Conservation (phyloP, 2,113 vertebrate genomes). For the Oryzias javanicus region DNA sequence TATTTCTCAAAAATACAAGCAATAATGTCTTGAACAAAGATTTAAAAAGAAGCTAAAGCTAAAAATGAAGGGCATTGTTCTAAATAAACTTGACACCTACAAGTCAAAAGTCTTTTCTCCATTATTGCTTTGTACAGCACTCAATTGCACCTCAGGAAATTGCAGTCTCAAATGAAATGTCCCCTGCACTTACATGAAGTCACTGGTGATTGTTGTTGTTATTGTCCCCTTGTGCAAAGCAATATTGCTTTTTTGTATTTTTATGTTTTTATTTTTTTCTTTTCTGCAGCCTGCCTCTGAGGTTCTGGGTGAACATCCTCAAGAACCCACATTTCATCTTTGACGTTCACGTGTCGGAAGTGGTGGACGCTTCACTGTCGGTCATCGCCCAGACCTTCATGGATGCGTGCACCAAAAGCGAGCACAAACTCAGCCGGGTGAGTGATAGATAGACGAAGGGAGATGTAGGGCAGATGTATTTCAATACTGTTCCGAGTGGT, state of each 20-base stretch:
- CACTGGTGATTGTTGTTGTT: slow-evolving; percentile 14
- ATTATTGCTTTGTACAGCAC: slow-evolving; percentile 45
- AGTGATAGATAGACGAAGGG: slow-evolving; percentile 39
- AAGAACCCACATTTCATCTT: slow-evolving; percentile 99
- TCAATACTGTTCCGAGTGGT: no score
- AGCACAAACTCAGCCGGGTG: slow-evolving; percentile 98
- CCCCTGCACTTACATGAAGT: slow-evolving; percentile 23
- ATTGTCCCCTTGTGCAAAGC: slow-evolving; percentile 5
- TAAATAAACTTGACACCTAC: slow-evolving; percentile 41
- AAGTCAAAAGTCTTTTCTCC: slow-evolving; percentile 34
- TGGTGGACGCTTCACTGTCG: slow-evolving; percentile 95
- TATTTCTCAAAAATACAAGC: no score
- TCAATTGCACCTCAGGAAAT: slow-evolving; percentile 44
- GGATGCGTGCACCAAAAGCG: slow-evolving; percentile 98
- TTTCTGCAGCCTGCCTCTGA: slow-evolving; percentile 85
- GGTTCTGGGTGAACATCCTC: slow-evolving; percentile 99
- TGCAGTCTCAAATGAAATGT: slow-evolving; percentile 38
- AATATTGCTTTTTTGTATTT: slow-evolving; percentile 1
- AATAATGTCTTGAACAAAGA: neutral
- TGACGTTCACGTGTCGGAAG: slow-evolving; percentile 93
- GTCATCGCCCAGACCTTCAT: slow-evolving; percentile 99
- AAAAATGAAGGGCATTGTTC: slow-evolving; percentile 35
- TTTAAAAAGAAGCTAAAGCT: slow-evolving; percentile 31
- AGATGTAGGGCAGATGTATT: neutral
- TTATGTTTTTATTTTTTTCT: neutral